Conservation (phyloP, 92 coral and sea anemone species). For the Phenganax stokvisi region DNA sequence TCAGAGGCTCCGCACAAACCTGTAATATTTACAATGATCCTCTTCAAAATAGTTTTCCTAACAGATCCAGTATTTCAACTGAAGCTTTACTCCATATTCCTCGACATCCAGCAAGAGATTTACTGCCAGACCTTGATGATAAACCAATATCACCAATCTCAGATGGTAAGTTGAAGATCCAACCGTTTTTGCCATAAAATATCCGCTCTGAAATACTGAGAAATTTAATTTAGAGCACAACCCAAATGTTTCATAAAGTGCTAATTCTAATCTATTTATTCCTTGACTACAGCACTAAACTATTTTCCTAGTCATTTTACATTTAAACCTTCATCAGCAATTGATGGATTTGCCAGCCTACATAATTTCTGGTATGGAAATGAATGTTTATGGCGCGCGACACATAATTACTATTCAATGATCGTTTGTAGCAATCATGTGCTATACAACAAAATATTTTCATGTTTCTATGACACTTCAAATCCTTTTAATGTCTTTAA, state of each 20-base stretch:
- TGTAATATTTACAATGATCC: slow-evolving; percentile 36
- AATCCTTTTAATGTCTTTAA: not conserved
- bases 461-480: not conserved
- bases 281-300: slow-evolving; percentile 7
- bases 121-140: slow-evolving; percentile 25
- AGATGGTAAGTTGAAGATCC: slow-evolving; percentile 23
- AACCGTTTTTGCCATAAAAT: no score
- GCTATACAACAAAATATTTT: slow-evolving; percentile 1
- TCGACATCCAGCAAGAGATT: slow-evolving; percentile 40
- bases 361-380: not conserved
- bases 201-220: not conserved
- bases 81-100: slow-evolving; percentile 36
- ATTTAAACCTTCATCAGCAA: slow-evolving; percentile 29
- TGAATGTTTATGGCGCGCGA: slow-evolving; percentile 32
- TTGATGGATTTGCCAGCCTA: slow-evolving; percentile 29
- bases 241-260: slow-evolving; percentile 10
- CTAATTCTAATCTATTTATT: slow-evolving; percentile 25
- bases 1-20: slow-evolving; percentile 29
- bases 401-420: slow-evolving; percentile 32
- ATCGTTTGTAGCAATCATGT: slow-evolving; percentile 26
- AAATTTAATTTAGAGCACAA: not conserved
- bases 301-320: slow-evolving; percentile 24
- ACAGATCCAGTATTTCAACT: slow-evolving; percentile 5
- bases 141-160: slow-evolving; percentile 32
- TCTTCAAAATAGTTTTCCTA: slow-evolving; percentile 25